phyloP scores from a whole-genome alignment of 2,797 vertebrate species.

The Ctenopoma kingsleyae region DNA sequence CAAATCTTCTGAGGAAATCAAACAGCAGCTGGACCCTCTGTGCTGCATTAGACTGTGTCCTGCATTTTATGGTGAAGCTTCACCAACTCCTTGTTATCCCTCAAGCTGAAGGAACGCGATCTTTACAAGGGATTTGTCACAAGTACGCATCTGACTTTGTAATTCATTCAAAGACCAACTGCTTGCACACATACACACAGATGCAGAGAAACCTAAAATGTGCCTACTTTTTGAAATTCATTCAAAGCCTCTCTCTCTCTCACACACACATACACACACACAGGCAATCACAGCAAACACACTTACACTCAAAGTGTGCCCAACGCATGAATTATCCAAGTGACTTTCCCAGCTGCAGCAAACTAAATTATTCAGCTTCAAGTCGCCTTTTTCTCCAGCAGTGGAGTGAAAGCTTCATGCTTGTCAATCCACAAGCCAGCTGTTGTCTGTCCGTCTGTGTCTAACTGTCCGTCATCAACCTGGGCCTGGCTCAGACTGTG shows the following conservation, averaged over 20 bases:
- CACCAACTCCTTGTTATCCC: slow-evolving; percentile 63
- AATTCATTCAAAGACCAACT: slow-evolving; percentile 53
- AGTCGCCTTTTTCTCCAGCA: slow-evolving; percentile 47
- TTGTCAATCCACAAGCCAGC: slow-evolving; percentile 61
- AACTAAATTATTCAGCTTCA: slow-evolving; percentile 78
- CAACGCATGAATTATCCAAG: slow-evolving; percentile 76
- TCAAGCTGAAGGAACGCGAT: slow-evolving; percentile 46
- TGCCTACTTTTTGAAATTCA: slow-evolving; percentile 47
- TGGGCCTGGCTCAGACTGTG: slow-evolving; percentile 17
- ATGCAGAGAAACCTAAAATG: slow-evolving; percentile 9
- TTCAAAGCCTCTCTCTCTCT: slow-evolving; percentile 37
- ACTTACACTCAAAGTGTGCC: slow-evolving; percentile 60
- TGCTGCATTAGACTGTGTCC: slow-evolving; percentile 6
- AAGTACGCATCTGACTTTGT: slow-evolving; percentile 71
- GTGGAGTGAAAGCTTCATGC: slow-evolving; percentile 58
- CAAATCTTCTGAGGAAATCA: slow-evolving; percentile 58
- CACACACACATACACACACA: slow-evolving; percentile 30
- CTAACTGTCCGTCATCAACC: slow-evolving; percentile 34
- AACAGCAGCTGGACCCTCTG: slow-evolving; percentile 36
- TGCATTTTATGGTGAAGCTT: slow-evolving; percentile 31
- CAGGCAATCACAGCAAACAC: slow-evolving; percentile 52
- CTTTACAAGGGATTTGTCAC: slow-evolving; percentile 68
- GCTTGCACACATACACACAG: slow-evolving; percentile 2
- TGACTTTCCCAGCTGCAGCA: slow-evolving; percentile 71
- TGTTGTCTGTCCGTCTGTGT: slow-evolving; percentile 60